These are phyloP conservation scores for Clinocottus analis DNA, from an alignment of 2,113 vertebrate genomes.

Conservation along the genomic window DNA sequence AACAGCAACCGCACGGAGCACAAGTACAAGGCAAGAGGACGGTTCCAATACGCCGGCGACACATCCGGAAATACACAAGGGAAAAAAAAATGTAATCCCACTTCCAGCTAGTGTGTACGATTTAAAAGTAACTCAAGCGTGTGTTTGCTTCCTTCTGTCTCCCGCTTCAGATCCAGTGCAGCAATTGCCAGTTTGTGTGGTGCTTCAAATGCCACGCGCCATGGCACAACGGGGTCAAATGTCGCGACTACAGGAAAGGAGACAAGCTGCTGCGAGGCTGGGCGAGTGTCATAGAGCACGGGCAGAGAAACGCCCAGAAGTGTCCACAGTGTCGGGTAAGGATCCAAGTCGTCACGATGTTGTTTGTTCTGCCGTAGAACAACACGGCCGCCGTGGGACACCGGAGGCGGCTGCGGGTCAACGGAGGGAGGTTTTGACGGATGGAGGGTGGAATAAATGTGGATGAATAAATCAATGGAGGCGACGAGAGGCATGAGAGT, in stretches of 20 bases:
- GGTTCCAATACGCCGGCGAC: neutral
- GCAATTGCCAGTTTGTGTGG: conserved; percentile 96
- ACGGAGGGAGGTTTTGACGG: conserved; percentile 29
- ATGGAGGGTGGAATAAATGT: conserved; percentile 35
- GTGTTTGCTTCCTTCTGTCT: neutral
- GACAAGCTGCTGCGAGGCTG: conserved; percentile 96
- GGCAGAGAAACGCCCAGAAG: conserved; percentile 99
- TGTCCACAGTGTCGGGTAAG: conserved; percentile 96
- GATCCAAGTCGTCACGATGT: too few relatives aligned
- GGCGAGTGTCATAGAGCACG: conserved; percentile 95
- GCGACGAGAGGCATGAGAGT: conserved; percentile 41
- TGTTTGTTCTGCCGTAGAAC: neutral
- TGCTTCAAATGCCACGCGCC: conserved; percentile 99
- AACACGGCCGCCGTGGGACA: conserved; percentile 31
- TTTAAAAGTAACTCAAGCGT: neutral
- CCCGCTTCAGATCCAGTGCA: conserved; percentile 91
- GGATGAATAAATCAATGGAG: conserved; percentile 58
- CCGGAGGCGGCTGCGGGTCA: neutral
- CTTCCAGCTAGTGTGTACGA: neutral
- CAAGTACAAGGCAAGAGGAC: conserved; percentile 93
- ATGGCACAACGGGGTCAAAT: conserved; percentile 97
- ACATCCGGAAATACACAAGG: neutral
- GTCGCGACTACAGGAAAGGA: conserved; percentile 95
- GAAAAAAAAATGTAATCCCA: neutral
- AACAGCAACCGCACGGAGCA: conserved; percentile 88